phyloP scores from a whole-genome alignment of 2,797 vertebrate genomes.

The Microcaecilia unicolor region DNA sequence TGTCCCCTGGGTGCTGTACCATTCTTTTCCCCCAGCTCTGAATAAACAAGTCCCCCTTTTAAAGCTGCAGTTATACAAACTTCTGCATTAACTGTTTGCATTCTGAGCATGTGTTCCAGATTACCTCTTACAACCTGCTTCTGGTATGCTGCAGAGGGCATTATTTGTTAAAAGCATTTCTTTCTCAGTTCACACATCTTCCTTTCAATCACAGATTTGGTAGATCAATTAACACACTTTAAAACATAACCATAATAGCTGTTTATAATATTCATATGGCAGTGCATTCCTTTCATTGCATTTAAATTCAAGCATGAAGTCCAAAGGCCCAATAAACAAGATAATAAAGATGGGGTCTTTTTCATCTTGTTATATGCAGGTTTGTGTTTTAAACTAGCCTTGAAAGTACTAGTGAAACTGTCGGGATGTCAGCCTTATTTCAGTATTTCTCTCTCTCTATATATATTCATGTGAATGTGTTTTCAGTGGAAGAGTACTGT shows the following conservation, averaged over 20 bases:
- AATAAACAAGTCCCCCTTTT: slow-evolving; percentile 87
- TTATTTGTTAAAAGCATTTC: slow-evolving; percentile 40
- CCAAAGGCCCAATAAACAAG: no score
- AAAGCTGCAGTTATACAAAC: slow-evolving; percentile 75
- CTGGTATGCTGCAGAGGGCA: slow-evolving; percentile 51
- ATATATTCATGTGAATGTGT: no score
- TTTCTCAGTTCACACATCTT: slow-evolving; percentile 45
- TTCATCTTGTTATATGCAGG: no score
- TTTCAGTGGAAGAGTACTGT: slow-evolving; percentile 23
- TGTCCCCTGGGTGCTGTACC: slow-evolving; percentile 76
- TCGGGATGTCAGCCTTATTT: no score
- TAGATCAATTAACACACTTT: slow-evolving; percentile 50
- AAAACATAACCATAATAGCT: slow-evolving; percentile 28
- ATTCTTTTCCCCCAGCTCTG: slow-evolving; percentile 79
- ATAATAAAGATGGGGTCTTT: no score
- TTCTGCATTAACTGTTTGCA: slow-evolving; percentile 84
- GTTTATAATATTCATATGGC: slow-evolving; percentile 18
- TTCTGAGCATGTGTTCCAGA: slow-evolving; percentile 87
- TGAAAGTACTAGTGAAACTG: no score
- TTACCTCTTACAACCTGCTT: slow-evolving; percentile 78
- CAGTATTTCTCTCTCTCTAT: no score
- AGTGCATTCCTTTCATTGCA: background rate
- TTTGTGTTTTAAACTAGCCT: no score
- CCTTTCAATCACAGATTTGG: slow-evolving; percentile 43
- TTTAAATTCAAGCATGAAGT: background rate